Conservation (phyloP, 2,113 vertebrate genomes). For the Neolamprologus modestus region DNA sequence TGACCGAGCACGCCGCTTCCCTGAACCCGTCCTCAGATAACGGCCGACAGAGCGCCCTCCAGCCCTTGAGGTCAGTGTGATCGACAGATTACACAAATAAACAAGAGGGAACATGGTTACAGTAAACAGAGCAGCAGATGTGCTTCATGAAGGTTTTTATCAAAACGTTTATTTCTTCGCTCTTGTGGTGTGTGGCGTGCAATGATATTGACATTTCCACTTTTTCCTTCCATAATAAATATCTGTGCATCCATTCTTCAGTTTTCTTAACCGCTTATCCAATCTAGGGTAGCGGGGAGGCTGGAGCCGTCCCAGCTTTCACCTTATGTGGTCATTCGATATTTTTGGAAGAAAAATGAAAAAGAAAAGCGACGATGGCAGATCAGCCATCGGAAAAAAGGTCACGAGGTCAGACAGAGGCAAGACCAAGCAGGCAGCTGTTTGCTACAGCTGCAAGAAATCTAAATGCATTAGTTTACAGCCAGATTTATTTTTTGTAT, state of each 20-base stretch:
- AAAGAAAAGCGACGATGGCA: not conserved
- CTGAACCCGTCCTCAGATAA: not conserved
- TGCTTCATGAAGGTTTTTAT: not conserved
- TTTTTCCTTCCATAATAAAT: not conserved
- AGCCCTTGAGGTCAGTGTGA: not conserved
- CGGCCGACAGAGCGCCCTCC: not conserved
- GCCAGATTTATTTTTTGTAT: not conserved
- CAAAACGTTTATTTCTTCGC: not conserved
- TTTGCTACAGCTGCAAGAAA: fast-evolving
- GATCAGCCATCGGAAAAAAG: not conserved
- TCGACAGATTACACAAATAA: not conserved
- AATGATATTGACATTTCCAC: not conserved
- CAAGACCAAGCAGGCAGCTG: not conserved
- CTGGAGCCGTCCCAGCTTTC: fast-evolving
- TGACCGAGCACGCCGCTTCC: not conserved
- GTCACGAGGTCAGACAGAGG: not conserved
- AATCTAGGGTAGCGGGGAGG: not conserved
- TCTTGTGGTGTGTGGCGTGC: not conserved
- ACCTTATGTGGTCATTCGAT: not conserved
- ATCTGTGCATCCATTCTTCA: not conserved
- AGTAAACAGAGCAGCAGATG: not conserved
- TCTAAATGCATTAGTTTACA: not conserved
- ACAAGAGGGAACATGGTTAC: not conserved
- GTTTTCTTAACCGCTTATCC: not conserved
- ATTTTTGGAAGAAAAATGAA: not conserved